Evolutionary conservation across 2,888 invertebrate species (phyloP).

Genomic region (Synanthedon myopaeformis): DNA sequence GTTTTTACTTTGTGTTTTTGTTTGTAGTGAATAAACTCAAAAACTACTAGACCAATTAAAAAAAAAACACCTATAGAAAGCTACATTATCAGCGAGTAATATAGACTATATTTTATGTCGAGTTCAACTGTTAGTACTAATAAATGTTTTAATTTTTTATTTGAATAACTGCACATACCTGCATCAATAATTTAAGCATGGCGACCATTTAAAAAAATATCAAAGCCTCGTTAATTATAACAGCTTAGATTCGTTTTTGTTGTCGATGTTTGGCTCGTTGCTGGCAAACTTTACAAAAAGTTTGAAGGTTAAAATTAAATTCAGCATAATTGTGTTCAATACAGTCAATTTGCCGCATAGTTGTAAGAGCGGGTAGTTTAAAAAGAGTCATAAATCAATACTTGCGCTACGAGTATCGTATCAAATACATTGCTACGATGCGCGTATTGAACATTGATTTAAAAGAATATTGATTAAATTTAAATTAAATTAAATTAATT

Average conservation of each 20-base stretch:
- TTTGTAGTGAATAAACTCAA: no score
- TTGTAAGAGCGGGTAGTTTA: slow-evolving; percentile 2
- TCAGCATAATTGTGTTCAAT: background rate
- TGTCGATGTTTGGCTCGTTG: background rate
- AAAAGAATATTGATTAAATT: slow-evolving; percentile 1
- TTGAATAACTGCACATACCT: no score
- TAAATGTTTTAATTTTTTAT: no score
- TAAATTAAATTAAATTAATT: no score
- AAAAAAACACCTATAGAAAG: no score
- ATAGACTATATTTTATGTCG: no score
- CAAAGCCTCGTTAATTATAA: background rate
- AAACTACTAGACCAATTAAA: no score
- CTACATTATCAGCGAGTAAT: no score
- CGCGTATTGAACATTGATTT: slow-evolving; percentile 51
- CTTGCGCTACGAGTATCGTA: slow-evolving; percentile 13
- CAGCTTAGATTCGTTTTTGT: background rate
- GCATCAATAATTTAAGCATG: no score
- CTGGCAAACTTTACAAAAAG: background rate
- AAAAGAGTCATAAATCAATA: slow-evolving; percentile 45
- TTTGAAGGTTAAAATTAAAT: background rate
- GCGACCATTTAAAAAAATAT: no score
- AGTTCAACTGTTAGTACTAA: no score
- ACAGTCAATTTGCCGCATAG: background rate
- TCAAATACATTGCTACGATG: slow-evolving; percentile 5
- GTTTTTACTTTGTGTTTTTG: no score